Evolutionary conservation across 2,888 invertebrate genomes (phyloP).

Genomic region (Baronia brevicornis): DNA sequence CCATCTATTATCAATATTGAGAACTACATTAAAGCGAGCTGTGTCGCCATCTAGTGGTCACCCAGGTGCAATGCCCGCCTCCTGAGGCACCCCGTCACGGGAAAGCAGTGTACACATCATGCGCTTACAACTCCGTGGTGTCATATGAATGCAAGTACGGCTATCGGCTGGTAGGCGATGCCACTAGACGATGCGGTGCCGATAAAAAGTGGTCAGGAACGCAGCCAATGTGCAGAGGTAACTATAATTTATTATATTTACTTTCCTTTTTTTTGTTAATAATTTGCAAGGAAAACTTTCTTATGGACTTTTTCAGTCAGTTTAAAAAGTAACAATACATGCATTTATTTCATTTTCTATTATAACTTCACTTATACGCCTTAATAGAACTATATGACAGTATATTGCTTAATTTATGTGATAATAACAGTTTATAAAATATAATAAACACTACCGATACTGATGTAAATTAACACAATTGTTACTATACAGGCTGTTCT

Average conservation of each 20-base stretch:
- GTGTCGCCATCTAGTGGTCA: constrained; percentile 81
- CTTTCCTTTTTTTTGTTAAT: no score
- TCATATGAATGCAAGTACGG: constrained; percentile 97
- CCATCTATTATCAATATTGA: constrained; percentile 35
- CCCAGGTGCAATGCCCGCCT: constrained; percentile 94
- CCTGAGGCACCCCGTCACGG: constrained; percentile 95
- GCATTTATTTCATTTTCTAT: no score
- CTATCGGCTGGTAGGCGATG: constrained; percentile 91
- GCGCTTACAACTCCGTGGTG: constrained; percentile 96
- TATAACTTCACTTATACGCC: no score
- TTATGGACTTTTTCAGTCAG: no score
- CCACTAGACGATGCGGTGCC: constrained; percentile 93
- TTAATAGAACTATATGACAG: no score
- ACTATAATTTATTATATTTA: constrained; percentile 20
- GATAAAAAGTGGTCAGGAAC: constrained; percentile 96
- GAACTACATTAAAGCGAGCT: constrained; percentile 59
- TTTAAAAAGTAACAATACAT: no score
- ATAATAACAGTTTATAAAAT: no score
- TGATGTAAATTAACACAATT: no score
- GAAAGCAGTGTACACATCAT: constrained; percentile 92
- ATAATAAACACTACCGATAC: no score
- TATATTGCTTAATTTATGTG: no score
- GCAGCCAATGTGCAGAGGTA: constrained; percentile 95
- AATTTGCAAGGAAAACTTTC: no score
- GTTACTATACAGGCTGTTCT: no score